Evolutionary conservation across 2,888 invertebrate species (phyloP).

Genomic region (Xanthorhoe designata): DNA sequence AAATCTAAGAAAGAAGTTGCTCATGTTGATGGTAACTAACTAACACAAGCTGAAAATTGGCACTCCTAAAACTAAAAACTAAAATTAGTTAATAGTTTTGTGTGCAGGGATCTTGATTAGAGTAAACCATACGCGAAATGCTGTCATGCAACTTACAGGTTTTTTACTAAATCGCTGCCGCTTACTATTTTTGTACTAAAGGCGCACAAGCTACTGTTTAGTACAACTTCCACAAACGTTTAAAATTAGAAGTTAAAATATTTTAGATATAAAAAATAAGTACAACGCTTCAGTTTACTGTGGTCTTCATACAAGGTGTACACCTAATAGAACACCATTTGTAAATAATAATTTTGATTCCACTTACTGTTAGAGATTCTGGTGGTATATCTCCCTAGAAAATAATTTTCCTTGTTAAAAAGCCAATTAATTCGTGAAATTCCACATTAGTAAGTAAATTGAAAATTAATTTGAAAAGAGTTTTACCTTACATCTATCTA

Average conservation of each 20-base stretch:
- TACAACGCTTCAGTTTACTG: constrained; percentile 10
- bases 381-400: constrained; percentile 47
- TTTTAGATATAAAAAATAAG: not conserved
- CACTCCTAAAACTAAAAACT: too few species aligned
- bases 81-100: too few species aligned
- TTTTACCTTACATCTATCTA: not conserved
- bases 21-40: too few species aligned
- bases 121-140: too few species aligned
- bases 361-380: constrained; percentile 50
- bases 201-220: not conserved
- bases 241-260: not conserved
- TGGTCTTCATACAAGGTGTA: constrained; percentile 10
- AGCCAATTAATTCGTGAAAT: constrained; percentile 27
- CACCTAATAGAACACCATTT: constrained; percentile 11
- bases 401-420: constrained; percentile 31
- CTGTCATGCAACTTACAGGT: too few species aligned
- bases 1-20: too few species aligned
- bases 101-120: too few species aligned
- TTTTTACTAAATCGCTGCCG: too few species aligned
- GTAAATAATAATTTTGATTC: constrained; percentile 38
- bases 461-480: not conserved
- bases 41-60: too few species aligned
- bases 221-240: not conserved
- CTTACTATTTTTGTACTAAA: not conserved
- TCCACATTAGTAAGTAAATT: constrained; percentile 20